phyloP scores from a whole-genome alignment of 2,113 vertebrate species.

The Crocuta crocuta region DNA sequence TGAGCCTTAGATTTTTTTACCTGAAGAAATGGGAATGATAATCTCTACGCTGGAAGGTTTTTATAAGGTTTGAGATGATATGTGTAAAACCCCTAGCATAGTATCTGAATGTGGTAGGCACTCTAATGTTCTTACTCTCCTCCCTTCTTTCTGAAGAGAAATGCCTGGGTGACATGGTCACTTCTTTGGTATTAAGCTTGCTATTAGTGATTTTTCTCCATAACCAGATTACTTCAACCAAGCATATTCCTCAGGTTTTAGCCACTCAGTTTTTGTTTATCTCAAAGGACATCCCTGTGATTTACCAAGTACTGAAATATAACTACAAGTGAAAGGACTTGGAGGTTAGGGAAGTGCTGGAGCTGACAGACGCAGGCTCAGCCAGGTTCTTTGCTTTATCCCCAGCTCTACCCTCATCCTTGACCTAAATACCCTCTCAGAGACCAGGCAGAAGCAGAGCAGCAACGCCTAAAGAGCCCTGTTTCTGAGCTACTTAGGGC shows the following conservation, averaged over 20 bases:
- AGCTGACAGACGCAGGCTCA: not conserved
- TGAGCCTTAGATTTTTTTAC: slow-evolving; percentile 25
- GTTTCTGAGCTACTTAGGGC: not conserved
- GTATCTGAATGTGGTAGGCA: not conserved
- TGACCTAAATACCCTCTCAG: slow-evolving; percentile 40
- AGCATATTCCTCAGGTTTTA: slow-evolving; percentile 38
- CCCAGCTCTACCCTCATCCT: not conserved
- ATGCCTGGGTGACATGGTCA: not conserved
- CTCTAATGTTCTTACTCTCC: not conserved
- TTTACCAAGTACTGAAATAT: not conserved
- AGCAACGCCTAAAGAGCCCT: not conserved
- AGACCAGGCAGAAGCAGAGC: not conserved
- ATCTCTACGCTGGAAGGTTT: slow-evolving; percentile 8
- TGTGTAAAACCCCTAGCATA: not conserved
- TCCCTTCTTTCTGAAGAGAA: slow-evolving; percentile 23
- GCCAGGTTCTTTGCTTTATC: not conserved
- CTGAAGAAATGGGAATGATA: not conserved
- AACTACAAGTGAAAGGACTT: not conserved
- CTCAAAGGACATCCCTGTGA: not conserved
- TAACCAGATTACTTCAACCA: not conserved
- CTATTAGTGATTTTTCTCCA: slow-evolving; percentile 40
- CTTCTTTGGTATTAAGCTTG: slow-evolving; percentile 31
- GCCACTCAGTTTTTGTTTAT: slow-evolving; percentile 22
- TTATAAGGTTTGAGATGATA: not conserved
- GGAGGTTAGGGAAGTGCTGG: not conserved